A percentile compares a stretch with the other conserved stretches of the same genome.
Evolutionary conservation across 1,140 invertebrate genomes (phyloP).

Genomic region (Proales similis): DNA sequence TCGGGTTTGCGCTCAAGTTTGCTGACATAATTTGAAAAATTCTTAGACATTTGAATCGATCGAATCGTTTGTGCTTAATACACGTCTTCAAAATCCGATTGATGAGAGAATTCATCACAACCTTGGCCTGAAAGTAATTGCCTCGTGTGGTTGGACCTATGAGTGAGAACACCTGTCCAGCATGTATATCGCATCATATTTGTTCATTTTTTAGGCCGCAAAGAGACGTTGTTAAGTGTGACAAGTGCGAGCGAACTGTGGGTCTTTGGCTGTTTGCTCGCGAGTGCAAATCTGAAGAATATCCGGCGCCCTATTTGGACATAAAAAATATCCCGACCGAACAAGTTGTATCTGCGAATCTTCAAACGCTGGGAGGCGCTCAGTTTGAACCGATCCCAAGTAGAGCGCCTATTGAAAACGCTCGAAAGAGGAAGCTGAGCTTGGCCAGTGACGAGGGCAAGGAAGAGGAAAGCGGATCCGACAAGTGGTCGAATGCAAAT

Average conservation of each 20-base stretch:
- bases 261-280: constrained; percentile 21
- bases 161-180: too few species aligned
- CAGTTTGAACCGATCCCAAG: not conserved
- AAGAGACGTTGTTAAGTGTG: constrained; percentile 17
- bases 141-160: too few species aligned
- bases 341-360: not conserved
- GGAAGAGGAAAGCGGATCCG: too few species aligned
- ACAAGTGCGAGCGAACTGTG: constrained; percentile 4
- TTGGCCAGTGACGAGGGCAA: not conserved
- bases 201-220: not conserved
- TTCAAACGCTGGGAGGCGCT: not conserved
- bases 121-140: too few species aligned
- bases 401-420: not conserved
- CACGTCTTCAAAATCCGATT: too few species aligned
- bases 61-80: too few species aligned
- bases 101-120: too few species aligned
- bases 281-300: not conserved
- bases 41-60: too few species aligned
- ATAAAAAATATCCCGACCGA: not conserved
- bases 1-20: too few species aligned
- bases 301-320: not conserved
- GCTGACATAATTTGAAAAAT: too few species aligned
- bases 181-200: too few species aligned
- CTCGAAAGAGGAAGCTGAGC: constrained; percentile 8
- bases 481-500: not conserved